Evolutionary conservation across 2,888 invertebrate genomes (phyloP), one percentile per base, ranked within the genome.

Genomic region (Atherix ibis): DNA sequence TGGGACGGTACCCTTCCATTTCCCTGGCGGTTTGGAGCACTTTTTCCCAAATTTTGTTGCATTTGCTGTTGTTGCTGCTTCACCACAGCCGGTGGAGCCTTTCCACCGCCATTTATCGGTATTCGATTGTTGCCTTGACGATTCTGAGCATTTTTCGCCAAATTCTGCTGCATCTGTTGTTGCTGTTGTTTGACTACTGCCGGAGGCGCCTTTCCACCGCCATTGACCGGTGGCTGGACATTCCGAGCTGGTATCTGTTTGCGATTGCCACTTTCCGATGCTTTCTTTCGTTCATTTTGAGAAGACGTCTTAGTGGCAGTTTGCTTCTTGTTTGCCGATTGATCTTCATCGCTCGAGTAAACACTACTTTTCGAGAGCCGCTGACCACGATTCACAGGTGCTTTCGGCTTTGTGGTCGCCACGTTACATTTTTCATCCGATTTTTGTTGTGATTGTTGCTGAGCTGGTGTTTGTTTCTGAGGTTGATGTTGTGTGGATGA

Each of bases 291-390:
- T 56, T 17, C 44, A 12, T 37, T 32, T 9, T 28, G 27, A 14
- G 34, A 48, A 15, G 33, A 39, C 32, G 32, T 44, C 35, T 24
- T 40, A 40, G 40, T 40, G 6, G 44, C 43, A 29, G 35, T 46
- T 26, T 46, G 44, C 38, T 43, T 52, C 43, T 53, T 58, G 30
- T 46, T 41, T 18, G 52, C 49, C 2, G 64, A 61, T 6, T 58
- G 47, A 16, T 73, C 73, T 43, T 73, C 75, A 40, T 75, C 75
- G 43, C 72, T 74, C 2, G 73, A 73, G 30, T 70, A 70, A 12
- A 65, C 58, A 14, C 61, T 66, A 6, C 58, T 56, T 48, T 66
- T 67, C 12, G 45, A 44, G 1, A 65, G 48, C 58, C 65, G 42
- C 58, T 44, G 43, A 10, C 36, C 44, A 54, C 31, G 62, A 59